A percentile compares a stretch with the other conserved stretches of the same genome.
Conservation (phyloP, 2,113 vertebrate genomes). For the Cynocephalus volans region DNA sequence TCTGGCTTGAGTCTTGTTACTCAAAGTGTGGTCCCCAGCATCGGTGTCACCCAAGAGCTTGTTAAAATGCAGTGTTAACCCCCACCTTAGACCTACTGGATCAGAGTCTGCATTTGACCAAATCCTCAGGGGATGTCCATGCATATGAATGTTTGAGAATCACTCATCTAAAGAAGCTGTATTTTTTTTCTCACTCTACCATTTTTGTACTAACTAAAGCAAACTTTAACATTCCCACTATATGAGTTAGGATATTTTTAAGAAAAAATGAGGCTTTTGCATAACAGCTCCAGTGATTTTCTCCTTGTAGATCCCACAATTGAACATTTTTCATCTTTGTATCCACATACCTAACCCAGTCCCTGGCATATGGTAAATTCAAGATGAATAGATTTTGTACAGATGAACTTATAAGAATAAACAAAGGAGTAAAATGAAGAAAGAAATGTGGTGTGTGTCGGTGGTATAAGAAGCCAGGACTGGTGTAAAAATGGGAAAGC, state of each 20-base stretch:
- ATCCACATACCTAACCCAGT: neutral
- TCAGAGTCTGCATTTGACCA: neutral
- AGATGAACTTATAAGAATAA: constrained; percentile 33
- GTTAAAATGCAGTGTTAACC: neutral
- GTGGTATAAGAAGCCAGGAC: neutral
- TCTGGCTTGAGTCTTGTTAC: neutral
- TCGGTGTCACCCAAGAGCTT: neutral
- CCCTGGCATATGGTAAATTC: neutral
- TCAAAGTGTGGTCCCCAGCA: neutral
- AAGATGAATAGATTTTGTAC: neutral
- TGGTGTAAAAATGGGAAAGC: neutral
- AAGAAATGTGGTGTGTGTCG: neutral
- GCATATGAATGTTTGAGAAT: neutral
- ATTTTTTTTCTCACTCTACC: neutral
- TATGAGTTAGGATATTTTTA: neutral
- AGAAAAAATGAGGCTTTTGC: constrained; percentile 22
- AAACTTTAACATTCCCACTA: constrained; percentile 3
- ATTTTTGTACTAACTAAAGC: constrained; percentile 49
- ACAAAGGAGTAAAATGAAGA: constrained; percentile 56
- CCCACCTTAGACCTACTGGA: neutral
- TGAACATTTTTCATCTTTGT: neutral
- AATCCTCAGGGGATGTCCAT: neutral
- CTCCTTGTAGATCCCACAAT: neutral
- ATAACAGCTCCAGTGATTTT: constrained; percentile 2
- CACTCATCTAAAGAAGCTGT: neutral